Percentiles rank a stretch among this genome's conserved stretches.
These are phyloP conservation scores for Pectinophora gossypiella DNA, from an alignment of 1,140 invertebrate species.

Conservation along the genomic window DNA sequence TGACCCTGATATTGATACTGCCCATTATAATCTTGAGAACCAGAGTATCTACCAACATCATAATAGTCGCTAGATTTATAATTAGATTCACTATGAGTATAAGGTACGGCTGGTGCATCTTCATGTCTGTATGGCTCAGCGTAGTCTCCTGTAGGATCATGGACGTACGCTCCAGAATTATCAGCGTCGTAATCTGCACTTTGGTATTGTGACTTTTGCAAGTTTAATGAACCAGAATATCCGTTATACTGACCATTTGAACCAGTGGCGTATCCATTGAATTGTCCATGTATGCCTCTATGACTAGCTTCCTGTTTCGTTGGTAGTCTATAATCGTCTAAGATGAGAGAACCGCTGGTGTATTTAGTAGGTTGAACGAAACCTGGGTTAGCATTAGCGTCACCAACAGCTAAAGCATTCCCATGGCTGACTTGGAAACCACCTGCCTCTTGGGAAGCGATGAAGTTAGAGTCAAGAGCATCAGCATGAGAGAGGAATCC, in stretches of 20 bases:
- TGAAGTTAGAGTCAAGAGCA: conserved; percentile 47
- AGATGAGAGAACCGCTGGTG: conserved; percentile 55
- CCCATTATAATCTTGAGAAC: conserved; percentile 13
- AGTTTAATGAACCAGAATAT: neutral
- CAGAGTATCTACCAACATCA: conserved; percentile 25
- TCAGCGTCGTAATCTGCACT: conserved; percentile 27
- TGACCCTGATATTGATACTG: conserved; percentile 6
- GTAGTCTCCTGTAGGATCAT: conserved; percentile 63
- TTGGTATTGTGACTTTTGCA: conserved; percentile 17
- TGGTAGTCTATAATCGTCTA: conserved; percentile 57
- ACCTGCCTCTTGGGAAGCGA: conserved; percentile 49
- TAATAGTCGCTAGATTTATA: conserved; percentile 32
- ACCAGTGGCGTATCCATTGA: conserved; percentile 7
- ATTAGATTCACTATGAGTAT: conserved; percentile 35
- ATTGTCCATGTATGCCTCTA: neutral
- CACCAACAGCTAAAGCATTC: conserved; percentile 7
- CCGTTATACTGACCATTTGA: neutral
- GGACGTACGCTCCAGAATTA: conserved; percentile 49
- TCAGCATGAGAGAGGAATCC: conserved; percentile 51
- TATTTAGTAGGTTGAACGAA: conserved; percentile 48
- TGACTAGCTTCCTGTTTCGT: conserved; percentile 11
- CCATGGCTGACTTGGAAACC: conserved; percentile 19
- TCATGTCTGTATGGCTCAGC: conserved; percentile 54
- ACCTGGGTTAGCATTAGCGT: conserved; percentile 28
- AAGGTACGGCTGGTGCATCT: conserved; percentile 40